Evolutionary conservation across 2,888 invertebrate species (phyloP), one percentile per base, ranked within the genome.

Genomic region (Ischnus inquisitorius): DNA sequence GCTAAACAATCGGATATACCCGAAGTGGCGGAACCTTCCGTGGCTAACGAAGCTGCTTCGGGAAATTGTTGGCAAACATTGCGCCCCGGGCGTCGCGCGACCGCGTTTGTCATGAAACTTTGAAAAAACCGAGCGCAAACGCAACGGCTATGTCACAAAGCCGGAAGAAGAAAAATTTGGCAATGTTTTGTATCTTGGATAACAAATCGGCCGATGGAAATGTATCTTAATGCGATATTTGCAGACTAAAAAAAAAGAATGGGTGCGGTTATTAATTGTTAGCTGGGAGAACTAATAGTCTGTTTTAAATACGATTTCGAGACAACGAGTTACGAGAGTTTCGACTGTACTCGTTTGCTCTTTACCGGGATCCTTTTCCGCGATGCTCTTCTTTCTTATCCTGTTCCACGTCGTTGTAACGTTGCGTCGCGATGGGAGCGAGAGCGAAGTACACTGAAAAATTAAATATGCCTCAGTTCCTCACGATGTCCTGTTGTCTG

Each of bases 391-490:
- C 72, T 80, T 75, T 54, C 75, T 82, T 72, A 72, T 78, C 77
- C 60, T 69, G 25, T 39, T 64, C 60, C 72, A 54, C 19, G 64
- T 71, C 77, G 25, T 72, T 48, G 67, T 78, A 46, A 65, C 67
- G 60, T 67, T 62, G 60, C 67, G 48, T 67, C 51, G 60, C 51
- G 57, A 34, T 16, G 72, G 48, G 72, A 72, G 48, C 51, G 72
- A 72, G 74, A 54, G 54, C 54, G 10, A 10, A 22, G 54, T 34
- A 60, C 72, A 65, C 75, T 84, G 85, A 86, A 85, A 86, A 84
- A 86, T 86, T 86, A 84, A 84, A 86, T 84, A 80, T 80, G 75
- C 62, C 71, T 69, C 77, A 54, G 43, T 76, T 76, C 67, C 65
- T 60, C 74, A 14, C 34, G 75, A 69, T 34, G 43, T 75, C 75